A percentile compares a stretch with the other conserved stretches of the same genome.
phyloP scores from a whole-genome alignment of 2,113 vertebrate genomes.

The Lagopus muta region DNA sequence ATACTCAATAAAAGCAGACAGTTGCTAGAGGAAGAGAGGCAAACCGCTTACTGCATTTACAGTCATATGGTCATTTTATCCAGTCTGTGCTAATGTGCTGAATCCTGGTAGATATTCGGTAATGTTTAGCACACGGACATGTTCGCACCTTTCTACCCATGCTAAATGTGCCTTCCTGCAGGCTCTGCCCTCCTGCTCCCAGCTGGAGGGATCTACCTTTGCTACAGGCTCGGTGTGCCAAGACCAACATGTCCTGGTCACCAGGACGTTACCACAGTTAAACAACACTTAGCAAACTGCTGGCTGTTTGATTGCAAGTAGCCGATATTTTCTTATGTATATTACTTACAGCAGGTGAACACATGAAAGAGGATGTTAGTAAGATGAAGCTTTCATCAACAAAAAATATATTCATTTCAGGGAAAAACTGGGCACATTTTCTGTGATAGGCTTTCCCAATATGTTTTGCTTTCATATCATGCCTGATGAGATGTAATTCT shows the following conservation, averaged over 20 bases:
- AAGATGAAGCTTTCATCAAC: background rate
- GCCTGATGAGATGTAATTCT: background rate
- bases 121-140: background rate
- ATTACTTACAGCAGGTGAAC: background rate
- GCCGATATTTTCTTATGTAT: background rate
- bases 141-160: background rate
- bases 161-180: background rate
- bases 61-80: background rate
- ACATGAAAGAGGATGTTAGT: background rate
- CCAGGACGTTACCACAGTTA: background rate
- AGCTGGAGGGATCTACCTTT: background rate
- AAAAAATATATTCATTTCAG: background rate
- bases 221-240: background rate
- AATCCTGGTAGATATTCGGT: background rate
- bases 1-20: background rate
- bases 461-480: background rate
- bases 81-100: background rate
- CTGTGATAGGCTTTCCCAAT: background rate
- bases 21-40: background rate
- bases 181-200: background rate
- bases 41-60: background rate
- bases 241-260: rapidly evolving
- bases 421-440: background rate
- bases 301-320: background rate
- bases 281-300: background rate